A percentile compares a stretch with the other conserved stretches of the same genome.
These are phyloP conservation scores for Notolepis coatsorum DNA, from an alignment of 2,797 vertebrate genomes.

Conservation along the genomic window DNA sequence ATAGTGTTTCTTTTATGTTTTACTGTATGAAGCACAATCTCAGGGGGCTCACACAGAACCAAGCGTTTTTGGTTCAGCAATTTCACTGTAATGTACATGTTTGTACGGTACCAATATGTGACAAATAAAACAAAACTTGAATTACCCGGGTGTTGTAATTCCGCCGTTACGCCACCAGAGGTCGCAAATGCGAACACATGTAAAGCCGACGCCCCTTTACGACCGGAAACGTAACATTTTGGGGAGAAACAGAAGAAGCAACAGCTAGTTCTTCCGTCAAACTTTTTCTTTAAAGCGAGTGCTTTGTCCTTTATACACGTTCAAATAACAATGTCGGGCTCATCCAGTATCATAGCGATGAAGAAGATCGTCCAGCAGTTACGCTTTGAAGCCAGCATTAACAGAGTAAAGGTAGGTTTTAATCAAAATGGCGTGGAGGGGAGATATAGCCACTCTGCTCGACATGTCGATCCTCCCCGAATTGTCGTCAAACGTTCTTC, in stretches of 20 bases:
- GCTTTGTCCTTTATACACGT: not conserved
- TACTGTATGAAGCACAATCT: too few species aligned
- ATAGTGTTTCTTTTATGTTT: not conserved
- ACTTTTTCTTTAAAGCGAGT: not conserved
- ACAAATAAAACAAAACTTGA: too few species aligned
- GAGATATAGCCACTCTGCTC: too few species aligned
- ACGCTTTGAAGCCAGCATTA: conserved; percentile 90
- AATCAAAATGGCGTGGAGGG: not conserved
- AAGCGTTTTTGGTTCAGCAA: too few species aligned
- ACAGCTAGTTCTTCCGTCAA: not conserved
- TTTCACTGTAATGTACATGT: too few species aligned
- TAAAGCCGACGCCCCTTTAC: conserved; percentile 16
- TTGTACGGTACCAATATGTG: too few species aligned
- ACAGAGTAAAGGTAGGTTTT: conserved; percentile 88
- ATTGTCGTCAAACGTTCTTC: too few species aligned
- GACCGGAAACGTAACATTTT: conserved; percentile 62
- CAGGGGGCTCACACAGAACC: too few species aligned
- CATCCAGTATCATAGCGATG: conserved; percentile 89
- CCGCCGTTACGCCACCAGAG: conserved; percentile 11
- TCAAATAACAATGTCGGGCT: conserved; percentile 83
- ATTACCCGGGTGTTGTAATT: too few species aligned
- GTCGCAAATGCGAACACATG: not conserved
- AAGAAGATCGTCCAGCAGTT: conserved; percentile 93
- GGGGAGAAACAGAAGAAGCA: conserved; percentile 25
- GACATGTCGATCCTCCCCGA: too few species aligned